These are phyloP conservation scores for Drosophila anomelani DNA, from an alignment of 2,888 invertebrate genomes.

Conservation along the genomic window DNA sequence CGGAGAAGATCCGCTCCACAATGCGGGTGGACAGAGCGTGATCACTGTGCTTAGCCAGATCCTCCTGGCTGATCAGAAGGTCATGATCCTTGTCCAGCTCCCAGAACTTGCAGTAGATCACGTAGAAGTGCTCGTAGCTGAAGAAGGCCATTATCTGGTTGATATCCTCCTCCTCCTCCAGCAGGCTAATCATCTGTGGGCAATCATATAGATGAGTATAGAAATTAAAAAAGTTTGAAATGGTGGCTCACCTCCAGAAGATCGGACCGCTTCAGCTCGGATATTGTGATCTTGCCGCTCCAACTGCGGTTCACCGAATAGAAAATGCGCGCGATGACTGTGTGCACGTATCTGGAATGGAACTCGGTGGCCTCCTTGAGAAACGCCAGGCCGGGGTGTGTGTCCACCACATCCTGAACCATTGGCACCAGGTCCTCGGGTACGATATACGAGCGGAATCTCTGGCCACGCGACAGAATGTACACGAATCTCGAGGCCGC, in stretches of 20 bases:
- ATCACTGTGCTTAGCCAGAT: conserved; percentile 97
- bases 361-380: conserved; percentile 99
- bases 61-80: conserved; percentile 96
- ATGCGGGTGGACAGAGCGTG: conserved; percentile 98
- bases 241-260: conserved; percentile 87
- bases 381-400: conserved; percentile 98
- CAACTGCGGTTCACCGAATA: conserved; percentile 98
- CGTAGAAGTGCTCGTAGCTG: conserved; percentile 99
- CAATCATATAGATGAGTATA: background rate
- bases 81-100: conserved; percentile 99
- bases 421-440: conserved; percentile 97
- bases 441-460: conserved; percentile 86
- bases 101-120: conserved; percentile 99
- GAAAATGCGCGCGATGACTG: conserved; percentile 98
- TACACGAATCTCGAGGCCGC: conserved; percentile 94
- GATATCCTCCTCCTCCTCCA: conserved; percentile 98
- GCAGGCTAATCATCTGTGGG: conserved; percentile 89
- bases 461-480: conserved; percentile 90
- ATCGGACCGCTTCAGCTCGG: conserved; percentile 96
- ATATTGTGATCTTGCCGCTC: conserved; percentile 95
- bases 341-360: conserved; percentile 99
- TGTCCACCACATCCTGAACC: conserved; percentile 99
- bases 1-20: conserved; percentile 98
- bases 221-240: background rate
- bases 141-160: conserved; percentile 96